These are phyloP conservation scores for Gobio gobio DNA, from an alignment of 2,113 vertebrate genomes.

Conservation along the genomic window DNA sequence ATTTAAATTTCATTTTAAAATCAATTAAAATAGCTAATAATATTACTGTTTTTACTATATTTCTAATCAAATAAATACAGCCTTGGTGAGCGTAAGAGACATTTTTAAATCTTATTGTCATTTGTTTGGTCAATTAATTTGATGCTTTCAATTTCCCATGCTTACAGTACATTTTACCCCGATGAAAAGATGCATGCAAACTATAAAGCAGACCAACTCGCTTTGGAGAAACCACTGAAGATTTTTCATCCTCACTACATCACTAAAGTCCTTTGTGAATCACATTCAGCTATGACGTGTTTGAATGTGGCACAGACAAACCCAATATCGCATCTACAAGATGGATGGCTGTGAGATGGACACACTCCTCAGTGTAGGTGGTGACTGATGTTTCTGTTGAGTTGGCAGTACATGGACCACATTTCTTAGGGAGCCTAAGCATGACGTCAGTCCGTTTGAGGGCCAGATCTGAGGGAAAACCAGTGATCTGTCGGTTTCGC, in stretches of 20 bases:
- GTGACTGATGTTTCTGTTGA: conserved; percentile 24
- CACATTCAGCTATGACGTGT: no score
- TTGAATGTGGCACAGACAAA: neutral
- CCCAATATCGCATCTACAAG: neutral
- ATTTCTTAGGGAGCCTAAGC: conserved; percentile 19
- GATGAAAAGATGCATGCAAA: neutral
- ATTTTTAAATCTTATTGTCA: neutral
- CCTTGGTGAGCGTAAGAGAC: no score
- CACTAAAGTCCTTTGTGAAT: no score
- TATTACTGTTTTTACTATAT: no score
- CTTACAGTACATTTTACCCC: neutral
- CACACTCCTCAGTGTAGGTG: neutral
- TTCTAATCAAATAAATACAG: no score
- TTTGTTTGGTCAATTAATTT: neutral
- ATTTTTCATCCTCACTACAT: neutral
- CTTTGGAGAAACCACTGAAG: neutral
- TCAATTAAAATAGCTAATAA: no score
- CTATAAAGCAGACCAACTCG: neutral
- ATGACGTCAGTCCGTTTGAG: conserved; percentile 34
- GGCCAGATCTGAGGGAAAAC: conserved; percentile 15
- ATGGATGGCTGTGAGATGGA: conserved; percentile 29
- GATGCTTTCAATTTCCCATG: neutral
- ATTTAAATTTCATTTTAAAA: no score
- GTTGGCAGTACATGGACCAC: conserved; percentile 13
- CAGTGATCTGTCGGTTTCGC: conserved; percentile 2